phyloP scores from a whole-genome alignment of 2,113 vertebrate genomes.

The Chroicocephalus ridibundus region DNA sequence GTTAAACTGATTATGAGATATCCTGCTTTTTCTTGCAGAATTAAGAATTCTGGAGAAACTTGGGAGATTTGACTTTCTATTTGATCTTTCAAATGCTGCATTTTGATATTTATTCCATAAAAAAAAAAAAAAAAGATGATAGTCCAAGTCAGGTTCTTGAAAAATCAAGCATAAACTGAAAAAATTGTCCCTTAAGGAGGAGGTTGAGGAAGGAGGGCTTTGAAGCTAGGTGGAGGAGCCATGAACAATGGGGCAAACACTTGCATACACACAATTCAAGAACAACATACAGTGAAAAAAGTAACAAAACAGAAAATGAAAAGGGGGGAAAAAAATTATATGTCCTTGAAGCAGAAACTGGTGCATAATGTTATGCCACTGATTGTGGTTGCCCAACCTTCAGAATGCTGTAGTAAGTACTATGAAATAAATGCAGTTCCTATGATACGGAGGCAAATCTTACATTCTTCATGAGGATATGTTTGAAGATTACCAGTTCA shows the following conservation, averaged over 20 bases:
- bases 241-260: not conserved
- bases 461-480: not conserved
- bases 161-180: not conserved
- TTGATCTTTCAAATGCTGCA: not conserved
- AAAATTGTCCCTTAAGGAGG: not conserved
- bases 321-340: not conserved
- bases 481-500: not conserved
- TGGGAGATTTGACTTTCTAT: not conserved
- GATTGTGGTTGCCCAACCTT: not conserved
- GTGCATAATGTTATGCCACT: not conserved
- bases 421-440: not conserved
- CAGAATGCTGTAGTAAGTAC: not conserved
- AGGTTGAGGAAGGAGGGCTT: not conserved
- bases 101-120: not conserved
- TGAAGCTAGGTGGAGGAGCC: not conserved
- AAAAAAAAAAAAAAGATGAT: not conserved
- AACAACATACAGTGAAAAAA: not conserved
- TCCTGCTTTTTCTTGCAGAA: not conserved
- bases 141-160: not conserved
- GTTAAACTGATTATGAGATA: not conserved
- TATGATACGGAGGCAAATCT: not conserved
- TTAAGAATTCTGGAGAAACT: not conserved
- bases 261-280: not conserved
- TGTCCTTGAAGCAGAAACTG: not conserved
- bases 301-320: not conserved